These are phyloP conservation scores for Aurelia sp. DNA, from an alignment of 30 jellyfish, hydroid and myxozoan species.

Conservation along the genomic window DNA sequence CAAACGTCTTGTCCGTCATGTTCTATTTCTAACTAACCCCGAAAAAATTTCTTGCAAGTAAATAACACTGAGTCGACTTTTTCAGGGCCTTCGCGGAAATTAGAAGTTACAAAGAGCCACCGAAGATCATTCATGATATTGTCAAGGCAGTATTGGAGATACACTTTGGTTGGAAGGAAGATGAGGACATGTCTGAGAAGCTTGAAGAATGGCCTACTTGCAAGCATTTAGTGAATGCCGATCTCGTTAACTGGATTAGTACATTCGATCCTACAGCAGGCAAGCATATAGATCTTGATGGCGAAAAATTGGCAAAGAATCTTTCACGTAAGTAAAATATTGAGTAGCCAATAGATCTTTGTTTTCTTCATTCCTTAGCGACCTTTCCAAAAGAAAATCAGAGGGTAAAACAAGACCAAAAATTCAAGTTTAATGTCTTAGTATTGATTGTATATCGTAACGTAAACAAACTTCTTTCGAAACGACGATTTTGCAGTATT, in stretches of 20 bases:
- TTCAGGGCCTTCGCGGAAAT: constrained; percentile 92
- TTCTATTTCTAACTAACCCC: too few relatives aligned
- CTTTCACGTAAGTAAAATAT: constrained; percentile 60
- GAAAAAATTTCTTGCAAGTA: too few relatives aligned
- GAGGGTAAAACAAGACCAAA: too few relatives aligned
- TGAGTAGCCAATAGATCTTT: too few relatives aligned
- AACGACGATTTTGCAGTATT: too few relatives aligned
- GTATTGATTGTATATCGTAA: too few relatives aligned
- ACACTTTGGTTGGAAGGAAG: constrained; percentile 74
- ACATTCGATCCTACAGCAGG: constrained; percentile 91
- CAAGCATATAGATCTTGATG: constrained; percentile 55
- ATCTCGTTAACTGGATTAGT: constrained; percentile 88
- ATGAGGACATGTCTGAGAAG: constrained; percentile 60
- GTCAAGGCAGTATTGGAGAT: constrained; percentile 87
- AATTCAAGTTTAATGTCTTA: too few relatives aligned
- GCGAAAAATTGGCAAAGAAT: constrained; percentile 70
- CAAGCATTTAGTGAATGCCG: constrained; percentile 77
- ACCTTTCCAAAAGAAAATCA: too few relatives aligned
- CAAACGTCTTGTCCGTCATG: too few relatives aligned
- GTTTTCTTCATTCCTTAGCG: too few relatives aligned
- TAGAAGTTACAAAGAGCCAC: constrained; percentile 92
- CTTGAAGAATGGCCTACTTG: constrained; percentile 88
- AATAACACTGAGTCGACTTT: not conserved
- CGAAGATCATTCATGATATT: constrained; percentile 90
- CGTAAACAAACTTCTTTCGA: too few relatives aligned